These are phyloP conservation scores for Heterodera schachtii DNA, from an alignment of 1,140 invertebrate genomes.

Conservation along the genomic window DNA sequence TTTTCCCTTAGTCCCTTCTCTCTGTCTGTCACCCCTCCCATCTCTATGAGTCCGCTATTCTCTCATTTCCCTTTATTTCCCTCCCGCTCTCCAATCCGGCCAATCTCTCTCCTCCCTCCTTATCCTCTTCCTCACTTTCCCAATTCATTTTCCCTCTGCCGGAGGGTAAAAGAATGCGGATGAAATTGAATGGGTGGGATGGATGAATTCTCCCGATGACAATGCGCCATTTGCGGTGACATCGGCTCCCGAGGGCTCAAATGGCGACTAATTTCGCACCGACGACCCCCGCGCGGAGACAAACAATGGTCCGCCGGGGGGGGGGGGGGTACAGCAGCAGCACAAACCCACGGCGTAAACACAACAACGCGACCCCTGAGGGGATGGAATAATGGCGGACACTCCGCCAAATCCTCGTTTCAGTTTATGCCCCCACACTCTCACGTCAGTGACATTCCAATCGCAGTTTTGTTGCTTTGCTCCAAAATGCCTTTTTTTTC, in stretches of 20 bases:
- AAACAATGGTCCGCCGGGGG: not conserved
- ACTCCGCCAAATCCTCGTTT: not conserved
- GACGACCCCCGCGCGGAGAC: not conserved
- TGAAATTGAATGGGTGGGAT: slow-evolving; percentile 5
- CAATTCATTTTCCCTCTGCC: not conserved
- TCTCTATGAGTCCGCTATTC: not conserved
- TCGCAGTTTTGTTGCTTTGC: no score
- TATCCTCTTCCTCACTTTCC: not conserved
- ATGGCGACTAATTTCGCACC: slow-evolving; percentile 4
- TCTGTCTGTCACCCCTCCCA: not conserved
- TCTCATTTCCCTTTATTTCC: no score
- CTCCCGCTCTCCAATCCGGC: no score
- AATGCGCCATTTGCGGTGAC: not conserved
- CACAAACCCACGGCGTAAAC: not conserved
- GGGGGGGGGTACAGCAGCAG: not conserved
- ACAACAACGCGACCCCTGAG: not conserved
- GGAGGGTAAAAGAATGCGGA: not conserved
- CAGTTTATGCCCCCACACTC: no score
- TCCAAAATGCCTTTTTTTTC: no score
- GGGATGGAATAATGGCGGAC: not conserved
- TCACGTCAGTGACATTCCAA: no score
- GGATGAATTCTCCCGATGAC: not conserved
- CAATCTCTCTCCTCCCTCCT: not conserved
- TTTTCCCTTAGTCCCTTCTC: not conserved
- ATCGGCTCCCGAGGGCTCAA: slow-evolving; percentile 3